Base-by-base conservation (phyloP, 1,140 invertebrate genomes). In the Batillaria attramentaria region DNA sequence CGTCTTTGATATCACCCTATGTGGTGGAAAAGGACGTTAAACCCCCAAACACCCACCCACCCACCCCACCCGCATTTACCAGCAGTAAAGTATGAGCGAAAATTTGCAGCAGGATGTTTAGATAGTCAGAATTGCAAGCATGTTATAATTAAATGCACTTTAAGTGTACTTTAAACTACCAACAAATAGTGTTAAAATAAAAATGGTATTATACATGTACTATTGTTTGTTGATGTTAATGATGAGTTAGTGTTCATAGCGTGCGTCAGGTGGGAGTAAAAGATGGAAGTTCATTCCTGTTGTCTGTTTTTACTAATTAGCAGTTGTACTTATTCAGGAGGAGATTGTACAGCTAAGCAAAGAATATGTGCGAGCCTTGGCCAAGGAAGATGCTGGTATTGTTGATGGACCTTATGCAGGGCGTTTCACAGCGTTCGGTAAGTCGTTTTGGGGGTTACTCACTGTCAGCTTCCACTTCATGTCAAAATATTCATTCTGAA, bases 381-480 rank as follows among this genome's bases (percentile, higher is more conserved):
- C 89, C 76, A 75, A 85, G 70, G 87, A 90, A 72, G 87, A 87
- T 78, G 79, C 82, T 13, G 86, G 87, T 20, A 83, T 87, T 35
- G 86, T 89, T 35, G 89, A 90, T 81, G 89, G 89, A 24, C 89
- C 89, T 1, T 89, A 90, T 80, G 87, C 89, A 42, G 88, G 88
- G 3, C 78, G 88, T 39, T 88, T 88, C 75, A 90, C 89, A 39
- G 89, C 88, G 37, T 90, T 88, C 81, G 88, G 89, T 89, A 82
- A 81, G 78, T 69, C 4, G 24, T 69, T 31, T 24, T 69, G n/a
- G n/a, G n/a, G n/a, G n/a, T n/a, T n/a, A n/a, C n/a, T n/a, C n/a
- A n/a, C n/a, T n/a, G n/a, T n/a, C n/a, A n/a, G n/a, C n/a, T n/a
- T n/a, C n/a, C n/a, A n/a, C n/a, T n/a, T n/a, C n/a, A n/a, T n/a